Base-by-base conservation (phyloP, 2,888 invertebrate species). In the Plutella xylostella region DNA sequence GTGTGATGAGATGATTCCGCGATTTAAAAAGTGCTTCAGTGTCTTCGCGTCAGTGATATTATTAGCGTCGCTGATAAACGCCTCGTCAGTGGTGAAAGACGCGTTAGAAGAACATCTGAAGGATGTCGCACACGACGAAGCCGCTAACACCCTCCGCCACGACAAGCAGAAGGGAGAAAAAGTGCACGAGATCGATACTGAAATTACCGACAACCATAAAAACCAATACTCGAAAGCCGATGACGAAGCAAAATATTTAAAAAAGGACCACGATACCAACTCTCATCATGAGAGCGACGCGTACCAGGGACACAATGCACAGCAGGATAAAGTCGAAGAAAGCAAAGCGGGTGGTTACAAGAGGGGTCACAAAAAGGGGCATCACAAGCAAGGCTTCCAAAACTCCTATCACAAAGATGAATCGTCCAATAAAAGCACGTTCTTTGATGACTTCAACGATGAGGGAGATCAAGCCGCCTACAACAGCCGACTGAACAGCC, bases 361-460 rank as follows among this genome's bases (percentile, higher is more conserved):
- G 52, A 72, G 76, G 45, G 86, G 79, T 1, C 88, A 89, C 51
- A 89, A 89, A 57, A 90, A 90, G 61, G 90, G 90, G 3, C 89
- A 89, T 52, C 89, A 88, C 54, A 88, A 89, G 46, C 86, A 88
- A 51, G 90, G 90, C 15, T 91, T 89, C 60, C 87, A 86, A 54
- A 90, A 90, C 56, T 86, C 87, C 12, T 90, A 90, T 56, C 88
- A 89, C 56, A 90, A 90, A 63, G 90, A 90, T 53, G 90, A 90
- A 60, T 88, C 87, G 11, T 90, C 89, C 0, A 88, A 87, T 56
- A 89, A 89, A 55, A 88, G 88, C 45, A 89, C 88, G 21, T 90
- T 85, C 66, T 90, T 88, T 57, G 90, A 90, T 56, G 90, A 90
- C 57, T 85, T 70, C 1, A 80, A 72, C 46, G 85, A 85, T 45